Evolutionary conservation across 2,888 invertebrate genomes (phyloP).

Genomic region (Coenonympha glycerion): DNA sequence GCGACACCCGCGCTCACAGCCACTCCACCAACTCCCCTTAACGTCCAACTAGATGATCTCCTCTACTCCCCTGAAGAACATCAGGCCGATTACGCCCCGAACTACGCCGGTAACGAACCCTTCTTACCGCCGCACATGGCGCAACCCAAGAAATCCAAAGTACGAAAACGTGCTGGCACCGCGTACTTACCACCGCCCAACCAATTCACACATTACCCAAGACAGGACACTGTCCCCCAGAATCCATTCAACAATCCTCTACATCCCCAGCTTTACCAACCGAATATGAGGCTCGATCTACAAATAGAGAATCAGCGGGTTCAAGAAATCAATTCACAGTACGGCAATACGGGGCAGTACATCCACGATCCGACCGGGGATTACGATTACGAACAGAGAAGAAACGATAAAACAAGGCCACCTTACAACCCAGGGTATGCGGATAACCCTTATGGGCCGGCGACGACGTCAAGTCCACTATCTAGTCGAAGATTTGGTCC

Average conservation of each 20-base stretch:
- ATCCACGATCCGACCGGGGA: slow-evolving; percentile 66
- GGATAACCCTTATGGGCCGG: slow-evolving; percentile 54
- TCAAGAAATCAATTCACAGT: slow-evolving; percentile 55
- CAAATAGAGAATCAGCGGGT: slow-evolving; percentile 61
- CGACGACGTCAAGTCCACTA: slow-evolving; percentile 46
- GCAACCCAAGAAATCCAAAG: slow-evolving; percentile 49
- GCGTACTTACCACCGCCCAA: slow-evolving; percentile 65
- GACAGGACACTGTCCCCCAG: slow-evolving; percentile 51
- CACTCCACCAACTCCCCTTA: slow-evolving; percentile 51
- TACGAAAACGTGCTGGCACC: slow-evolving; percentile 66
- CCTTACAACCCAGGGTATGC: slow-evolving; percentile 58
- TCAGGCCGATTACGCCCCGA: slow-evolving; percentile 42
- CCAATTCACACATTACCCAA: slow-evolving; percentile 61
- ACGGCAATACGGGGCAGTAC: slow-evolving; percentile 63
- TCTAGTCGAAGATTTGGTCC: slow-evolving; percentile 64
- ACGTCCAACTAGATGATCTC: slow-evolving; percentile 58
- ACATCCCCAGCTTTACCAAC: slow-evolving; percentile 62
- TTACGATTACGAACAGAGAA: slow-evolving; percentile 66
- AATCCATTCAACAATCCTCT: slow-evolving; percentile 57
- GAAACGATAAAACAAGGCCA: slow-evolving; percentile 44
- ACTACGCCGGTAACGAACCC: slow-evolving; percentile 50
- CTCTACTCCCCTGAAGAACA: slow-evolving; percentile 58
- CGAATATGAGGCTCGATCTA: slow-evolving; percentile 58
- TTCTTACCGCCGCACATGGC: slow-evolving; percentile 48
- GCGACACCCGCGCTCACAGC: slow-evolving; percentile 54